phyloP scores from a whole-genome alignment of 2,113 vertebrate species.

The Melanostigma gelatinosum region DNA sequence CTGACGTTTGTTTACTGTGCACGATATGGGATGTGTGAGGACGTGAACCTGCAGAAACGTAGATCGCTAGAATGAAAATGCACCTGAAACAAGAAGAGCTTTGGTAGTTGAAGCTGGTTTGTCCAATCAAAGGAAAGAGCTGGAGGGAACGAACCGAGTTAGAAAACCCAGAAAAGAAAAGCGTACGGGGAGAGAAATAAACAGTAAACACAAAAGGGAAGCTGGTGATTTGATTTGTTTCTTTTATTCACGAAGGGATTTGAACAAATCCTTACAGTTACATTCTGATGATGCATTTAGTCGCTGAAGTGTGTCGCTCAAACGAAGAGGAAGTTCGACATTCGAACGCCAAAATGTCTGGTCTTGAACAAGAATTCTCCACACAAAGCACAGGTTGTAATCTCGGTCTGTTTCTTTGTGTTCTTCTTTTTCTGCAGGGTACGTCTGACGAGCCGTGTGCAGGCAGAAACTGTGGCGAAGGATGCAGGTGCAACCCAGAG shows the following conservation, averaged over 20 bases:
- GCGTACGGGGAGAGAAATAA: neutral
- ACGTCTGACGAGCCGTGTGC: conserved; percentile 81
- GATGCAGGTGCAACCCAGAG: conserved; percentile 89
- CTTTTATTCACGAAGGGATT: neutral
- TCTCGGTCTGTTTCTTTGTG: neutral
- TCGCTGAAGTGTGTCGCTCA: too few relatives aligned
- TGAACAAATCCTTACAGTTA: neutral
- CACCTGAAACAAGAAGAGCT: too few relatives aligned
- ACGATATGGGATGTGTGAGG: too few relatives aligned
- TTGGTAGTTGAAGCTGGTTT: neutral
- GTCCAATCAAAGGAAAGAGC: neutral
- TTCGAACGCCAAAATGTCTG: neutral
- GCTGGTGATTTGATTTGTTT: neutral
- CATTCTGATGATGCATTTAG: neutral
- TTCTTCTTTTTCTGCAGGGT: conserved; percentile 75
- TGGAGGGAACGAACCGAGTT: neutral
- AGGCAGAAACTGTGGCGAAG: conserved; percentile 86
- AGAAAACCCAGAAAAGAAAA: neutral
- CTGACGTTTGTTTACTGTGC: neutral
- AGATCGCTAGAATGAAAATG: too few relatives aligned
- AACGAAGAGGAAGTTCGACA: neutral
- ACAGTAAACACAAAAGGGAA: neutral
- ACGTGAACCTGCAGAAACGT: neutral
- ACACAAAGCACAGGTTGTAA: neutral
- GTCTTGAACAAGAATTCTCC: neutral